Percentiles rank a stretch among this genome's conserved stretches.
Evolutionary conservation across 2,113 vertebrate genomes (phyloP).

Genomic region (Pangasianodon gigas): DNA sequence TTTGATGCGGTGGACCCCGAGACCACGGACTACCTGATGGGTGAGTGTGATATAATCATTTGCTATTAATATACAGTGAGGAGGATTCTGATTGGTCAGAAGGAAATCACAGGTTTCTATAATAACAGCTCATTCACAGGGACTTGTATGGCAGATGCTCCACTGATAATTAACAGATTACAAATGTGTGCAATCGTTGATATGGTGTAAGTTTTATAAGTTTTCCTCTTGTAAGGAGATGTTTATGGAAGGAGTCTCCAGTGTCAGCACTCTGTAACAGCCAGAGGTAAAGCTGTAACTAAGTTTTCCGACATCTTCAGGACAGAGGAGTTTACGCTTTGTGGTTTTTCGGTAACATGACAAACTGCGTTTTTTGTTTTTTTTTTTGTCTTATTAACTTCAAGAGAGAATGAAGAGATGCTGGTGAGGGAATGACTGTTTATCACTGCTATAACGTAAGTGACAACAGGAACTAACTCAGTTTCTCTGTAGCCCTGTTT

Average conservation of each 20-base stretch:
- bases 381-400: too few relatives aligned
- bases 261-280: background rate
- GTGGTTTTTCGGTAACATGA: background rate
- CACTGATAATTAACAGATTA: background rate
- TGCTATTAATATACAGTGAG: background rate
- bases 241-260: background rate
- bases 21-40: constrained; percentile 77
- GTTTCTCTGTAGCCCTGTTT: constrained; percentile 68
- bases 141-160: background rate
- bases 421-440: background rate
- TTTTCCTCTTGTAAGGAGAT: background rate
- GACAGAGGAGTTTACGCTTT: background rate
- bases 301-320: background rate
- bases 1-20: constrained; percentile 71
- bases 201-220: background rate
- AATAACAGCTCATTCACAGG: background rate
- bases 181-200: too few relatives aligned
- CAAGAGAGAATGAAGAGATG: background rate
- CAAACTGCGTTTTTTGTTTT: too few relatives aligned
- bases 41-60: constrained; percentile 56
- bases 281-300: background rate
- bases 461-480: background rate
- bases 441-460: background rate
- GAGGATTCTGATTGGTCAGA: background rate
- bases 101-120: background rate